Evolutionary conservation across 2,113 vertebrate species (phyloP).

Genomic region (Grammomys dolichurus): DNA sequence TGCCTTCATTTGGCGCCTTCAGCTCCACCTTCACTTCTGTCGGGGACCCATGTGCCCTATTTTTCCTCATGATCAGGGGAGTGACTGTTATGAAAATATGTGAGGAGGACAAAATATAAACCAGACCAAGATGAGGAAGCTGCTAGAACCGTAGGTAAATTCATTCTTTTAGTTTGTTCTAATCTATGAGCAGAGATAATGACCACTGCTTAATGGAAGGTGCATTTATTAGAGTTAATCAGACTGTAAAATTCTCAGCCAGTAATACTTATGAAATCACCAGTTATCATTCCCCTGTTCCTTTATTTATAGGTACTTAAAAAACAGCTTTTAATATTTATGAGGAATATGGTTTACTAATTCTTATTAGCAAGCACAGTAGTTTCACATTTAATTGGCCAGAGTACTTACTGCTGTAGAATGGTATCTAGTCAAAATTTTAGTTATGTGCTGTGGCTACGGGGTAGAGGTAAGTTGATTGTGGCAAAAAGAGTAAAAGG

Average conservation of each 20-base stretch:
- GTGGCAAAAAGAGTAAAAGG: not conserved
- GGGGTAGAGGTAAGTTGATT: not conserved
- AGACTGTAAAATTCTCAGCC: constrained; percentile 33
- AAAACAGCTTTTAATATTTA: not conserved
- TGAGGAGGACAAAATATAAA: not conserved
- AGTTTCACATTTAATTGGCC: constrained; percentile 10
- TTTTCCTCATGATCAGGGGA: not conserved
- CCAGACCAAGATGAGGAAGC: constrained; percentile 16
- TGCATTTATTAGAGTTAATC: constrained; percentile 31
- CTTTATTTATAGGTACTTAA: constrained; percentile 24
- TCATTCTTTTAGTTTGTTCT: constrained; percentile 28
- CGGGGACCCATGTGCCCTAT: not conserved
- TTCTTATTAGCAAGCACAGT: constrained; percentile 9
- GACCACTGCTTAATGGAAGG: not conserved
- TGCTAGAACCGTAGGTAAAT: not conserved
- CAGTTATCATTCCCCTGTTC: not conserved
- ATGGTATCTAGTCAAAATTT: not conserved
- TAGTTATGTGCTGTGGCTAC: not conserved
- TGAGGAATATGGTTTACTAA: constrained; percentile 16
- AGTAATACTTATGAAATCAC: not conserved
- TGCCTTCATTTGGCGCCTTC: constrained; percentile 33
- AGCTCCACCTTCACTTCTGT: not conserved
- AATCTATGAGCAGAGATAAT: constrained; percentile 15
- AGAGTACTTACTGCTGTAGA: constrained; percentile 39
- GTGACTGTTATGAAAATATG: not conserved